Conservation (phyloP, 2,797 vertebrate genomes). For the Tragopan temminckii region DNA sequence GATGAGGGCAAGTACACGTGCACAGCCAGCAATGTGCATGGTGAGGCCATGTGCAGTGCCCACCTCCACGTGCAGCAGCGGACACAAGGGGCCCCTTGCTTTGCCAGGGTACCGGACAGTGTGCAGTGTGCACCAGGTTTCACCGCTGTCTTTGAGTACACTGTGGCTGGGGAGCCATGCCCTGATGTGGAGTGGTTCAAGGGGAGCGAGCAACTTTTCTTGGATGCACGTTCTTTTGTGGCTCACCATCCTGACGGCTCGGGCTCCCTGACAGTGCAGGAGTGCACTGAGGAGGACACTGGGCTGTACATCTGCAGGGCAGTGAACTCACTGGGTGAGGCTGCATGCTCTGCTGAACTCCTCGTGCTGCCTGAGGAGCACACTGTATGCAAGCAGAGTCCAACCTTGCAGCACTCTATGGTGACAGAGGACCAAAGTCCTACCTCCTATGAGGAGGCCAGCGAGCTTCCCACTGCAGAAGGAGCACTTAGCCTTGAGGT, state of each 20-base stretch:
- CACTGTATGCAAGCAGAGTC: constrained; percentile 79
- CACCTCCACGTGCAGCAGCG: constrained; percentile 56
- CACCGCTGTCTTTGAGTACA: constrained; percentile 86
- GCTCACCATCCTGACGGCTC: constrained; percentile 85
- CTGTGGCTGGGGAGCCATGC: constrained; percentile 81
- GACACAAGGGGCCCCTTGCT: constrained; percentile 72
- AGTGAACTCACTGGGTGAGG: constrained; percentile 85
- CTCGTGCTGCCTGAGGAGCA: constrained; percentile 81
- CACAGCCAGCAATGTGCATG: constrained; percentile 86
- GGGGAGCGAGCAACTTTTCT: constrained; percentile 83
- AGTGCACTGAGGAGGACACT: constrained; percentile 83
- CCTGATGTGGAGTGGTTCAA: constrained; percentile 90
- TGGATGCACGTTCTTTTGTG: constrained; percentile 78
- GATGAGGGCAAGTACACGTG: constrained; percentile 91
- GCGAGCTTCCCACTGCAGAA: constrained; percentile 74
- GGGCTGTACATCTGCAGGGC: constrained; percentile 89
- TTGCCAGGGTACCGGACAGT: constrained; percentile 81
- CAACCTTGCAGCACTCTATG: constrained; percentile 80
- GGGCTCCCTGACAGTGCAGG: constrained; percentile 84
- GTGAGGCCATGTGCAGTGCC: constrained; percentile 86
- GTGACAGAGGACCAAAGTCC: constrained; percentile 81
- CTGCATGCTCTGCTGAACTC: constrained; percentile 87
- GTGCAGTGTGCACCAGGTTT: constrained; percentile 82
- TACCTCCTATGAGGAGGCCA: constrained; percentile 77
- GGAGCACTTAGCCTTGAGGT: constrained; percentile 68